phyloP scores from a whole-genome alignment of 2,797 vertebrate genomes.

The Austrolebias charrua region DNA sequence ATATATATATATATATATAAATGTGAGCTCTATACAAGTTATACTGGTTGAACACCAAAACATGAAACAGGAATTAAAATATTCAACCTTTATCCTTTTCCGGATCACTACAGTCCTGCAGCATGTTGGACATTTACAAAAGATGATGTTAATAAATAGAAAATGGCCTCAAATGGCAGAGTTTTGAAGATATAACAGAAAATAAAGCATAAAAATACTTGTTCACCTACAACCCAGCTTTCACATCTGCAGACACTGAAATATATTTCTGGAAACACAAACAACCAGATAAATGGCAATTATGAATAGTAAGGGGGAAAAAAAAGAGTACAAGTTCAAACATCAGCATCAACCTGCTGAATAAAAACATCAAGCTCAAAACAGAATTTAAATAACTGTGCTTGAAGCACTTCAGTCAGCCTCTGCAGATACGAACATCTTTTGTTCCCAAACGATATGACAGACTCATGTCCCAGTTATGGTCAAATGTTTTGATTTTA shows the following conservation, averaged over 20 bases:
- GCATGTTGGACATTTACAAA: not conserved
- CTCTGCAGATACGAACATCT: conserved; percentile 49
- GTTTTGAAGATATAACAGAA: not conserved
- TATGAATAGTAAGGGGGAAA: conserved; percentile 30
- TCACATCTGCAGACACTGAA: conserved; percentile 2
- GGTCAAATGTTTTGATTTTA: conserved; percentile 47
- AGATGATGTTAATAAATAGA: not conserved
- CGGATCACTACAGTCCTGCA: not conserved
- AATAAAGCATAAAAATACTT: not conserved
- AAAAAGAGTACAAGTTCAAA: conserved; percentile 22
- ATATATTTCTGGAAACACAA: conserved; percentile 26
- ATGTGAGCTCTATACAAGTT: too few relatives aligned
- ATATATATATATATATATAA: too few relatives aligned
- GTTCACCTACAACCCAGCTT: conserved; percentile 4
- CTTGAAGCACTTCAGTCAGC: conserved; percentile 38
- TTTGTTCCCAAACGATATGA: conserved; percentile 32
- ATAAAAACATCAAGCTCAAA: conserved; percentile 38
- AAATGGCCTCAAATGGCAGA: not conserved
- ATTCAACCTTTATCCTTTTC: not conserved
- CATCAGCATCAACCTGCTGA: conserved; percentile 23
- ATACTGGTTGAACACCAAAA: not conserved
- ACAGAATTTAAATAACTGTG: conserved; percentile 30
- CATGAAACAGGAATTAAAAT: not conserved
- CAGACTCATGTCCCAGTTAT: conserved; percentile 47
- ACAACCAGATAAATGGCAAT: conserved; percentile 26